Evolutionary conservation across 2,888 invertebrate species (phyloP), one percentile per base, ranked within the genome.

Genomic region (Noctua janthina): DNA sequence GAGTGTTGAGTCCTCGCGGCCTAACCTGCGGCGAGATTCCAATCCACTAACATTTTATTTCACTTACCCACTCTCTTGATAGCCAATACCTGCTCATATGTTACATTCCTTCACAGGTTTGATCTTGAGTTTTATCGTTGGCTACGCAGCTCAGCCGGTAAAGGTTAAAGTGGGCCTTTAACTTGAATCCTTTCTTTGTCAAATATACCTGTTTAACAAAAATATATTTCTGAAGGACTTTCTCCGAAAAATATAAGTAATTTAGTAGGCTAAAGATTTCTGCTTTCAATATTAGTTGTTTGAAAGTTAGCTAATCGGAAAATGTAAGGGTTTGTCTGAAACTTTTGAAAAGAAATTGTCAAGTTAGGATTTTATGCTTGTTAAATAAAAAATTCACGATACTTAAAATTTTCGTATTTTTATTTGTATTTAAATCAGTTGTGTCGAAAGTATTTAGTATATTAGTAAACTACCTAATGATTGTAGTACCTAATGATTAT

Each of bases 11-110:
- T 87, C 79, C 81, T 83, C 76, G 81, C 83, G 73, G 72, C 86
- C 87, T 83, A 88, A 86, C 88, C 90, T 88, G 83, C 88, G 89
- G 88, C 86, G 85, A 86, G 83, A 87, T 85, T 88, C 83, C 84
- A 86, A 88, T 89, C 85, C 86, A 86, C 89, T 88, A 87, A 87
- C 91, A 88, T 89, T 92, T 90, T 90, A 90, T 90, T 91, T 91
- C 89, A 89, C 84, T 90, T 85, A 88, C 86, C 84, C 82, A 78
- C 80, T 86, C 82, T 87, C 82, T 86, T 84, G 90, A 90, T 87
- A 87, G 90, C 83, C 87, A 86, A 89, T 91, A 86, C 83, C 86
- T 86, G 85, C 75, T 79, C 85, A 78, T 83, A 87, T 74, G 84
- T 86, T 88, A 87, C 83, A 74, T 84, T 84, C 78, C 85, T 82